Conservation (phyloP, 1,140 invertebrate species). For the Drosophila burlai region DNA sequence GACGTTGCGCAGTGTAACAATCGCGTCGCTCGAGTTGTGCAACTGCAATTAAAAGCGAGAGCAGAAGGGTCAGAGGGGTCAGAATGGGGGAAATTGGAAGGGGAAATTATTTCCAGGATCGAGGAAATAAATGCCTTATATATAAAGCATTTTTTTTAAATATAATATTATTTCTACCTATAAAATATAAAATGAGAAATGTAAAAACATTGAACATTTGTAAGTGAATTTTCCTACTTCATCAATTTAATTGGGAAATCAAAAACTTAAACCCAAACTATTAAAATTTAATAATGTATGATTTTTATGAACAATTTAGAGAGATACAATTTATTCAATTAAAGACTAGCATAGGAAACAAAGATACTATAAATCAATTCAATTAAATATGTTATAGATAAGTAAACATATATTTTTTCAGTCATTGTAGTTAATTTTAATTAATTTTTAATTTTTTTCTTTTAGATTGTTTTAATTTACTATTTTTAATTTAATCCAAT, state of each 20-base stretch:
- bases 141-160: background rate
- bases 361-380: background rate
- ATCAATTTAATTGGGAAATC: no score
- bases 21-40: conserved; percentile 90
- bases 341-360: no score
- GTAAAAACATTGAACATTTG: background rate
- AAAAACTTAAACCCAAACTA: no score
- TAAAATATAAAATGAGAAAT: background rate
- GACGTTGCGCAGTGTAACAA: conserved; percentile 90
- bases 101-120: background rate
- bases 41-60: conserved; percentile 87
- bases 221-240: background rate
- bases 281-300: no score
- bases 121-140: background rate
- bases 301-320: no score
- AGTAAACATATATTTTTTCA: background rate
- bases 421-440: background rate
- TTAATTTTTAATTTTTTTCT: no score
- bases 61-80: conserved; percentile 6
- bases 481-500: background rate
- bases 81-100: background rate
- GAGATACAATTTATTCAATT: no score
- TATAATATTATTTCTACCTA: background rate
- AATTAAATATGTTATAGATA: background rate
- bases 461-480: no score